Conservation (phyloP, 1,140 invertebrate species). For the Drosophila neocordata region DNA sequence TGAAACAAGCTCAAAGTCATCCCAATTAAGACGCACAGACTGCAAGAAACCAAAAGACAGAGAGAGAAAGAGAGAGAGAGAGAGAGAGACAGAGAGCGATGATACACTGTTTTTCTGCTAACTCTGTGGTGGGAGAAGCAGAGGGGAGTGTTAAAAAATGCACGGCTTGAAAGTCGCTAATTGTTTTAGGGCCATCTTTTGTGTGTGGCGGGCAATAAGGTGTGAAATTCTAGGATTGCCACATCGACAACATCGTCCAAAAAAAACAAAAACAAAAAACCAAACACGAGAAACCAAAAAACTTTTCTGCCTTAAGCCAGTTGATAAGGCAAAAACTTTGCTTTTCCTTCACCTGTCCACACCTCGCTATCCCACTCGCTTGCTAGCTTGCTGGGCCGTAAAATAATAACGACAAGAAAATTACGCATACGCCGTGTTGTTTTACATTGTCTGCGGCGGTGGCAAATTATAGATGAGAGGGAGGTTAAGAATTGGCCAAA, state of each 20-base stretch:
- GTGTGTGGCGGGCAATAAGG: slow-evolving; percentile 62
- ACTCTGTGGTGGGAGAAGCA: not conserved
- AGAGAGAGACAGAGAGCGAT: no score
- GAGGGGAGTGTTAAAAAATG: not conserved
- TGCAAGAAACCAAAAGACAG: no score
- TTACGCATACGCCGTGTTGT: slow-evolving; percentile 75
- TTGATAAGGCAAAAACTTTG: slow-evolving; percentile 50
- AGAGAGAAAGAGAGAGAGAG: no score
- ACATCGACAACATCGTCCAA: slow-evolving; percentile 21
- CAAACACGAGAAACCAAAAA: slow-evolving; percentile 31
- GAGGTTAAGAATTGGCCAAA: slow-evolving; percentile 29
- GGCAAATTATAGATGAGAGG: not conserved
- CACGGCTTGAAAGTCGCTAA: slow-evolving; percentile 53
- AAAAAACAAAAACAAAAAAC: not conserved
- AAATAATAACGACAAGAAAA: slow-evolving; percentile 66
- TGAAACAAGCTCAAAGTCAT: slow-evolving; percentile 50
- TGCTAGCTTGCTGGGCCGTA: slow-evolving; percentile 43
- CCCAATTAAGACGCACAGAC: slow-evolving; percentile 49
- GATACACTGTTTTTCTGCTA: no score
- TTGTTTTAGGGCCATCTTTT: slow-evolving; percentile 65
- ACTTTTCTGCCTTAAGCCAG: slow-evolving; percentile 54
- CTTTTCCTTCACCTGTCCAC: not conserved
- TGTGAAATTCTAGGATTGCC: slow-evolving; percentile 71
- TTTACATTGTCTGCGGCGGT: slow-evolving; percentile 58
- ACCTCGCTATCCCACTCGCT: not conserved